Conservation (phyloP, 2,113 vertebrate genomes). For the Misgurnus mizolepis region DNA sequence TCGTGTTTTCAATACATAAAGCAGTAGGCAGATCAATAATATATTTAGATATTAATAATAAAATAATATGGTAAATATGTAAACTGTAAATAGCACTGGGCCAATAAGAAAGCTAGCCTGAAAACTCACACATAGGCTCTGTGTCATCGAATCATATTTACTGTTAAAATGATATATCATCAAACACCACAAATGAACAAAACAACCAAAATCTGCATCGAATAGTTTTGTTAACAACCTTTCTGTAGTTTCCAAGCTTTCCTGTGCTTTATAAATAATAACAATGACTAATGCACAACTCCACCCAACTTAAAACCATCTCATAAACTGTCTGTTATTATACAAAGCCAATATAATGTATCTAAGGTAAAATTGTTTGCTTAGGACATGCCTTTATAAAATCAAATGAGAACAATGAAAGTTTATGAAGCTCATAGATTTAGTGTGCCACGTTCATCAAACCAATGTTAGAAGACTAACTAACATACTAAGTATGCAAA, state of each 20-base stretch:
- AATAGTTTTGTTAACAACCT: neutral
- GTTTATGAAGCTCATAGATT: neutral
- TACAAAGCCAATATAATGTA: slow-evolving; percentile 39
- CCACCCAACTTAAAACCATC: slow-evolving; percentile 59
- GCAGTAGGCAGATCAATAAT: too few relatives aligned
- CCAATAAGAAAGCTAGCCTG: too few relatives aligned
- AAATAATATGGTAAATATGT: too few relatives aligned
- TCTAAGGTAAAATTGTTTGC: neutral
- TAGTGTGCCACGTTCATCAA: neutral
- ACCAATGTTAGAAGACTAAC: neutral
- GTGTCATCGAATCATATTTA: too few relatives aligned
- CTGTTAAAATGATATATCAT: too few relatives aligned
- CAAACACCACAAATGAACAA: too few relatives aligned
- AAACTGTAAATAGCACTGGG: too few relatives aligned
- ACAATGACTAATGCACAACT: slow-evolving; percentile 68
- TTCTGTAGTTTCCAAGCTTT: neutral
- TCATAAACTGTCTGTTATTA: slow-evolving; percentile 23
- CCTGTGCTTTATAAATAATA: slow-evolving; percentile 39
- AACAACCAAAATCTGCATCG: neutral
- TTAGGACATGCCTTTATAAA: neutral
- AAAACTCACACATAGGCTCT: too few relatives aligned
- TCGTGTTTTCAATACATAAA: too few relatives aligned
- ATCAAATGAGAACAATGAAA: neutral
- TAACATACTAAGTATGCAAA: neutral
- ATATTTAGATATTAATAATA: too few relatives aligned